A percentile compares a stretch with the other conserved stretches of the same genome.
These are phyloP conservation scores for Panopea generosa DNA, from an alignment of 2,888 invertebrate genomes.

Conservation along the genomic window DNA sequence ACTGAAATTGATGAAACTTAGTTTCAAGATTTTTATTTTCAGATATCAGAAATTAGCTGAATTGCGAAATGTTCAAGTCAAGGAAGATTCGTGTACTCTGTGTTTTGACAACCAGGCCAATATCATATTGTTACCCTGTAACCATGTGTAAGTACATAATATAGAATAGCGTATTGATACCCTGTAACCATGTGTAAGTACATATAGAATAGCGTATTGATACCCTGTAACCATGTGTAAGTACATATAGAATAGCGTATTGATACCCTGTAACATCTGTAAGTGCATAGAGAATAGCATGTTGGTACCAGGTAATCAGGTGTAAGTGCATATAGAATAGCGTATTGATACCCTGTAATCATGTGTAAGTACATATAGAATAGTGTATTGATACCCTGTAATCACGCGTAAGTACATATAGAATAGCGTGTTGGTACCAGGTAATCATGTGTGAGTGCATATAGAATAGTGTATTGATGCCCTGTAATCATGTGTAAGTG, in stretches of 20 bases:
- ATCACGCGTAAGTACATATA: too few species aligned
- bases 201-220: background rate
- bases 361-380: too few species aligned
- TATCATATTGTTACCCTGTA: constrained; percentile 92
- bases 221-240: background rate
- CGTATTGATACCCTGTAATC: too few species aligned
- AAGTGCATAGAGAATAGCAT: background rate
- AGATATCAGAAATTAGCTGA: constrained; percentile 92
- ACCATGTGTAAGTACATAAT: constrained; percentile 90
- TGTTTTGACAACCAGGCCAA: constrained; percentile 93
- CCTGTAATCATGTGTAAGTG: background rate
- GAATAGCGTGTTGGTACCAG: background rate
- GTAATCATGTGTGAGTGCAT: background rate
- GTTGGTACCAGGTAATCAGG: too few species aligned
- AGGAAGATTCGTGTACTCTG: constrained; percentile 93
- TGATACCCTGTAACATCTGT: background rate
- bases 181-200: too few species aligned
- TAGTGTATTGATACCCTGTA: too few species aligned
- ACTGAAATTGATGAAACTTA: too few species aligned
- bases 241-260: background rate
- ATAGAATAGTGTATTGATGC: background rate
- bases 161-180: background rate
- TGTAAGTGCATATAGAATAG: too few species aligned
- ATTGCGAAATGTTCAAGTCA: constrained; percentile 90
- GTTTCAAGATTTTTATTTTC: constrained; percentile 43